Evolutionary conservation across 2,888 invertebrate species (phyloP), one percentile per base, ranked within the genome.

Genomic region (Cetonia aurata): DNA sequence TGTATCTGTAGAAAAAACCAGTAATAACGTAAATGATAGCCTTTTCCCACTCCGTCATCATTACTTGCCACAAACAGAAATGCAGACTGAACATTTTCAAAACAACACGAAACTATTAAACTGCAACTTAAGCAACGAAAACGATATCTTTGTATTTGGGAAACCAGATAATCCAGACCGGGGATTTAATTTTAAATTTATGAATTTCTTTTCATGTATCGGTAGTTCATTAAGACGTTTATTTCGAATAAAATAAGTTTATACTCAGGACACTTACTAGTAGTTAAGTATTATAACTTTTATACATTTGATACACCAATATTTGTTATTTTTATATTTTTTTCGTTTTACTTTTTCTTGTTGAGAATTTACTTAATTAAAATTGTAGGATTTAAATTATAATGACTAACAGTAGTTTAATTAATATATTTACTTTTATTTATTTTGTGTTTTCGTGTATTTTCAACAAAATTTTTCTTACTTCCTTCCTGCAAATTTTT

Each of bases 71-170:
- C 17, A 67, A 33, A 55, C 52, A 66, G 57, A n/a, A 2, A 19
- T 10, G 33, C 57, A 42, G 44, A 55, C 15, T 8, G 37, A n/a
- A 59, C 17, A 9, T 33, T 44, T 37, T 48, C 37, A 37, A 8
- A 37, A 37, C 46, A 42, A 4, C 55, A 55, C 13, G 17, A 46
- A 37, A 37, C 1, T 37, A 1, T 12, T 48, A 53, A 33, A 52
- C 44, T 59, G 19, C 19, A 33, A 46, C 37, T 9, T 15, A 25
- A 1, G 17, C 1, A 53, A 65, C 13, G 44, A 44, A 2, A 62
- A 69, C 17, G 57, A 42, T 46, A 73, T 77, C 3, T 78, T 75
- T 70, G 75, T 77, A 44, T 78, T 78, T 70, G 78, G 78, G 6
- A 57, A 65, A 15, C 62, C 70, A 15, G 57, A 62, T 37, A 74